These are phyloP conservation scores for Isurus oxyrinchus DNA, from an alignment of 2,113 vertebrate species.

Conservation along the genomic window DNA sequence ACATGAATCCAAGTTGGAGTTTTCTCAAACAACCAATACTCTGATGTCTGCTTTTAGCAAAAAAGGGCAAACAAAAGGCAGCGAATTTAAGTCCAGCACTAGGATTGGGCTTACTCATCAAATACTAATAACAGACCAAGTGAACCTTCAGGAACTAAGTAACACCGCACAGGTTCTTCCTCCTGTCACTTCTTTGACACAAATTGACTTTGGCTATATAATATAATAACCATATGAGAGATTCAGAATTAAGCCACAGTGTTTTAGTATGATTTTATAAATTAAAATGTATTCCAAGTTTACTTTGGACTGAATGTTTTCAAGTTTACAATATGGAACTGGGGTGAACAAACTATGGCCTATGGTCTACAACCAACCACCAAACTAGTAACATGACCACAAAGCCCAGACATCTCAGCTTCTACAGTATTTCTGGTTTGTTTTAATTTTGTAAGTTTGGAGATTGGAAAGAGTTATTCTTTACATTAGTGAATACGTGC, in stretches of 20 bases:
- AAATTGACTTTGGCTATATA: neutral
- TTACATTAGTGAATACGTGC: neutral
- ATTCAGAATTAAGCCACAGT: too few species aligned
- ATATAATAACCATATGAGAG: too few species aligned
- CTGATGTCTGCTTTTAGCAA: neutral
- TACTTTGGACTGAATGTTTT: neutral
- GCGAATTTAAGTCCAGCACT: neutral
- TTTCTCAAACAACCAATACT: neutral
- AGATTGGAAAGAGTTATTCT: neutral
- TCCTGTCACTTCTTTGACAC: neutral
- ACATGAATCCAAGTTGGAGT: neutral
- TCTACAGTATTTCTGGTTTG: neutral
- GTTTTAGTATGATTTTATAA: neutral
- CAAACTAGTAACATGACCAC: neutral
- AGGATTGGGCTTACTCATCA: neutral
- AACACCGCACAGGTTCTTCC: neutral
- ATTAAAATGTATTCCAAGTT: neutral
- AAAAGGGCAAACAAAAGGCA: neutral
- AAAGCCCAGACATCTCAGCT: neutral
- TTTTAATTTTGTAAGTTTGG: neutral
- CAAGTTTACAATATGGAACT: neutral
- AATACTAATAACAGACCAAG: neutral
- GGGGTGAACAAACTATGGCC: neutral
- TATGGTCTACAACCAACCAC: neutral
- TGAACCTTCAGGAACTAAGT: neutral